A percentile compares a stretch with the other conserved stretches of the same genome.
These are phyloP conservation scores for Yponomeuta malinellus DNA, from an alignment of 2,888 invertebrate genomes.

Conservation along the genomic window DNA sequence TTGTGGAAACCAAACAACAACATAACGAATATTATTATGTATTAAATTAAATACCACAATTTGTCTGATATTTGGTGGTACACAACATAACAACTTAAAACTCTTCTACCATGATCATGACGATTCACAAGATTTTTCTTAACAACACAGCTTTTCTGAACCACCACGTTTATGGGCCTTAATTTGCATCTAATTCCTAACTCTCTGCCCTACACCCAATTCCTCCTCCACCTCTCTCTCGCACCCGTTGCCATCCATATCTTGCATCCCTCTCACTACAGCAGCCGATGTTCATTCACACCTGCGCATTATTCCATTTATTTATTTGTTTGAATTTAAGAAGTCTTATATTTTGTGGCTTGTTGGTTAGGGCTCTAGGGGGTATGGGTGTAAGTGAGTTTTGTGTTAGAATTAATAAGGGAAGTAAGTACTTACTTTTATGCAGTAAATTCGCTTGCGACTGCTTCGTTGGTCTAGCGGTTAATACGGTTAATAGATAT, in stretches of 20 bases:
- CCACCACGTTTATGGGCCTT: not conserved
- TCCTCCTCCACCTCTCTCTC: not conserved
- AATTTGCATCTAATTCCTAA: not conserved
- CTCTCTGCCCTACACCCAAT: not conserved
- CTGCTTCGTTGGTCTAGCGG: too few species aligned
- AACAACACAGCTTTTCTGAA: not conserved
- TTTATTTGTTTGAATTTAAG: constrained; percentile 57
- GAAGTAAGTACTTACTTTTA: constrained; percentile 13
- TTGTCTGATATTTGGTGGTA: too few species aligned
- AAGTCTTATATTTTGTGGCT: constrained; percentile 45
- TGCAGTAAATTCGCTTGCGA: not conserved
- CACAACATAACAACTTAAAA: too few species aligned
- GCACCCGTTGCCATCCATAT: constrained; percentile 18
- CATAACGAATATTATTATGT: too few species aligned
- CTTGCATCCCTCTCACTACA: constrained; percentile 45
- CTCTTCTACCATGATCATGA: too few species aligned
- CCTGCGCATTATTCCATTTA: constrained; percentile 56
- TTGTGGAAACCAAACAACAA: too few species aligned
- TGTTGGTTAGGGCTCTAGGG: constrained; percentile 27
- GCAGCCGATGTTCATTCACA: constrained; percentile 59
- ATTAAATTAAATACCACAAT: too few species aligned
- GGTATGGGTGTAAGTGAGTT: constrained; percentile 31
- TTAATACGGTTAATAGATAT: too few species aligned
- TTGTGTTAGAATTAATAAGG: not conserved
- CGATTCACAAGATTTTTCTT: too few species aligned